phyloP scores from a whole-genome alignment of 2,888 invertebrate species.

The Bombylius discolor region DNA sequence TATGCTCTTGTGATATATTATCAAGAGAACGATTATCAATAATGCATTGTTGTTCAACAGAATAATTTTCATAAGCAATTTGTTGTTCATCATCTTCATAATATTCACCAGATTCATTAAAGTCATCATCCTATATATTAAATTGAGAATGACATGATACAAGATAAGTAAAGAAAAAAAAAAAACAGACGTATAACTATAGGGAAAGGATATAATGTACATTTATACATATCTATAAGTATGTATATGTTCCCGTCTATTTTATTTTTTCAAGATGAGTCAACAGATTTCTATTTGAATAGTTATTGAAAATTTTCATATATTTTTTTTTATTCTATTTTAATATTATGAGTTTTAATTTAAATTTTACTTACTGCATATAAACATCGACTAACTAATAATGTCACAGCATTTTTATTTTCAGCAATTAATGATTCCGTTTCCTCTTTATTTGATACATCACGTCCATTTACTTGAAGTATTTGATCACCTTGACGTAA shows the following conservation, averaged over 20 bases:
- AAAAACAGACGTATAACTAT: too few relatives aligned
- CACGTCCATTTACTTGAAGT: conserved; percentile 47
- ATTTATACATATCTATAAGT: too few relatives aligned
- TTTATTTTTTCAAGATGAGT: too few relatives aligned
- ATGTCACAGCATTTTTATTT: conserved; percentile 43
- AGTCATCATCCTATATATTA: conserved; percentile 18
- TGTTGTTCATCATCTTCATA: conserved; percentile 27
- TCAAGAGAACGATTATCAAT: conserved; percentile 18
- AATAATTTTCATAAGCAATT: conserved; percentile 24
- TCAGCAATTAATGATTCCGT: conserved; percentile 48
- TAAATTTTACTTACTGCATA: conserved; percentile 36
- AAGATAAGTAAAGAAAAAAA: too few relatives aligned
- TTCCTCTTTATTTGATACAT: conserved; percentile 46
- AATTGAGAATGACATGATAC: not conserved
- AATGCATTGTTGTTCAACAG: conserved; percentile 24
- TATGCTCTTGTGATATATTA: not conserved
- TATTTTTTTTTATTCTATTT: not conserved
- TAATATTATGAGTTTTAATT: not conserved
- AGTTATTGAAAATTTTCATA: not conserved
- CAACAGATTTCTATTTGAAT: too few relatives aligned
- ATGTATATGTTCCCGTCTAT: too few relatives aligned
- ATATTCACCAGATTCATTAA: conserved; percentile 20
- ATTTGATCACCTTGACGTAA: conserved; percentile 50
- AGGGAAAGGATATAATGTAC: too few relatives aligned
- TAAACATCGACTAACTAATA: conserved; percentile 46